These are phyloP conservation scores for Drosophila sechellia DNA, from an alignment of 1,140 invertebrate genomes.

Conservation along the genomic window DNA sequence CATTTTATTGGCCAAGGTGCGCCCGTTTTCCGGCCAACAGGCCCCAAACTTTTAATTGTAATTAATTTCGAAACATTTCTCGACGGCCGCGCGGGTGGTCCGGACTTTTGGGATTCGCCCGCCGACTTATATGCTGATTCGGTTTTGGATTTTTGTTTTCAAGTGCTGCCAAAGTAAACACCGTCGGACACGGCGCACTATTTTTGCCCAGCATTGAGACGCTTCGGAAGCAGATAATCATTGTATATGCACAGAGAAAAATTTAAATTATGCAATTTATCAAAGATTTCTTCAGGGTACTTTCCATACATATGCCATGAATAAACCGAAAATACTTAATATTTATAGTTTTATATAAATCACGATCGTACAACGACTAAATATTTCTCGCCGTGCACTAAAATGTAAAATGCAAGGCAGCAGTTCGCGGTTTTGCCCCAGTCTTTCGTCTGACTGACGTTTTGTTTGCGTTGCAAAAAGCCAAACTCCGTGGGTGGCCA, in stretches of 20 bases:
- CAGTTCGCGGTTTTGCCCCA: constrained; percentile 41
- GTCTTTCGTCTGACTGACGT: constrained; percentile 67
- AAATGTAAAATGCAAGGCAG: constrained; percentile 41
- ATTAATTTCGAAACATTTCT: constrained; percentile 71
- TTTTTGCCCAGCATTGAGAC: constrained; percentile 75
- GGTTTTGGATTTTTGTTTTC: constrained; percentile 55
- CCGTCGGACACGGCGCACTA: constrained; percentile 61
- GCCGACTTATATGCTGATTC: constrained; percentile 42
- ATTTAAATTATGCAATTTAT: background rate
- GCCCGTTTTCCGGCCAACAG: constrained; percentile 10
- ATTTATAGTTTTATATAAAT: too few relatives aligned
- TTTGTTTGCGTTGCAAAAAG: constrained; percentile 83
- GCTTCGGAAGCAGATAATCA: constrained; percentile 46
- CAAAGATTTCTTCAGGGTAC: too few relatives aligned
- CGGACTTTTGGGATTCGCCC: constrained; percentile 12
- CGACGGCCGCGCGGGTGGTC: constrained; percentile 58
- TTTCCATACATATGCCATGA: too few relatives aligned
- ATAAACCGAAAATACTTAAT: too few relatives aligned
- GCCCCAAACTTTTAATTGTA: constrained; percentile 74
- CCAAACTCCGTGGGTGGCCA: constrained; percentile 73
- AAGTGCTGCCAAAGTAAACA: constrained; percentile 81
- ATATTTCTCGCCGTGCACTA: background rate
- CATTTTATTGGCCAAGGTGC: constrained; percentile 80
- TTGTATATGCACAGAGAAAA: background rate
- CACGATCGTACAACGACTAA: too few relatives aligned